Evolutionary conservation across 1,140 invertebrate species (phyloP).

Genomic region (Microvelia longipes): DNA sequence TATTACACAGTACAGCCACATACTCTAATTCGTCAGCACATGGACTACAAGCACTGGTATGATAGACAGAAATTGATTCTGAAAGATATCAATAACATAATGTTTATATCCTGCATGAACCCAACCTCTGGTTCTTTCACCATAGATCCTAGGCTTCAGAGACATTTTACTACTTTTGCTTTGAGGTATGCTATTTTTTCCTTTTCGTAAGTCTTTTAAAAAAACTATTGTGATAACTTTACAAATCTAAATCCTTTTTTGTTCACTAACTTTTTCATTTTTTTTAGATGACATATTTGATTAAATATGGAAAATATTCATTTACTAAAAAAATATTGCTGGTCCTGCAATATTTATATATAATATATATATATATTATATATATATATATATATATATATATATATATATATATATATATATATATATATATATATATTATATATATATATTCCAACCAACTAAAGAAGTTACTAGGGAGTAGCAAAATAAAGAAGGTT

Average conservation of each 20-base stretch:
- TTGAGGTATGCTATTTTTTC: no score
- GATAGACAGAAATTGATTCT: conserved; percentile 69
- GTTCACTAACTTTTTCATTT: background rate
- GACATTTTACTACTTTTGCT: conserved; percentile 87
- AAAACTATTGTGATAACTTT: background rate
- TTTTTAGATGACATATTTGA: background rate
- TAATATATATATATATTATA: no score
- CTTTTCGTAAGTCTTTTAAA: background rate
- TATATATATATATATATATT: no score
- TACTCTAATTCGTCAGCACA: conserved; percentile 80
- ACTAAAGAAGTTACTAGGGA: no score
- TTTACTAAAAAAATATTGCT: no score
- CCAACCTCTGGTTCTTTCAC: conserved; percentile 89
- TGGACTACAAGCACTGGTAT: conserved; percentile 90
- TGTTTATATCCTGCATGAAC: conserved; percentile 92
- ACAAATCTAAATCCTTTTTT: background rate
- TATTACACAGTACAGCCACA: conserved; percentile 93
- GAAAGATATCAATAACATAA: conserved; percentile 86
- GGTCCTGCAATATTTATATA: no score
- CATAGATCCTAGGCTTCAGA: conserved; percentile 76
- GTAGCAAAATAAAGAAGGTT: no score
- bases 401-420: no score
- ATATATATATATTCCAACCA: no score
- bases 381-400: no score
- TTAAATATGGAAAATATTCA: no score